Evolutionary conservation across 2,888 invertebrate species (phyloP).

Genomic region (Eubasilissa splendida): DNA sequence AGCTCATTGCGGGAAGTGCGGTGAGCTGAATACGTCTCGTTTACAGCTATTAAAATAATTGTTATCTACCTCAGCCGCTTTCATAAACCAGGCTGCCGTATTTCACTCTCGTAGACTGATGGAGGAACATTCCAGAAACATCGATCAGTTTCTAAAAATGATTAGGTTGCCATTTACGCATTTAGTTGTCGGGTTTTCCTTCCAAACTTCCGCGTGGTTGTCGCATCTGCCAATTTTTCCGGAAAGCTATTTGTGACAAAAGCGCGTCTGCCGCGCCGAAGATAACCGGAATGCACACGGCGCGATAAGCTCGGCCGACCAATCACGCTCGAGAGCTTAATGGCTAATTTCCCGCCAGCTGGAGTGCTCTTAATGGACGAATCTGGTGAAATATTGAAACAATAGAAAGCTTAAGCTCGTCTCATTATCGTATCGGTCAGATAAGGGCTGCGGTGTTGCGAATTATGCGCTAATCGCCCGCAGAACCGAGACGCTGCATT

Average conservation of each 20-base stretch:
- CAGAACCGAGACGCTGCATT: no score
- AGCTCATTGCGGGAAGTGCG: no score
- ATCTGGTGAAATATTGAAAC: conserved; percentile 47
- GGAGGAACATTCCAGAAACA: no score
- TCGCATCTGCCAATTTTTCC: not conserved
- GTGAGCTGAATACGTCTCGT: no score
- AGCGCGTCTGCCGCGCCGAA: not conserved
- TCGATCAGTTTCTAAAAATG: no score
- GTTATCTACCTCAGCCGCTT: no score
- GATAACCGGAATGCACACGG: conserved; percentile 19
- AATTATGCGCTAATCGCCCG: no score
- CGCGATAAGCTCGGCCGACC: conserved; percentile 22
- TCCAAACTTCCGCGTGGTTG: not conserved
- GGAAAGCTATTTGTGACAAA: conserved; percentile 29
- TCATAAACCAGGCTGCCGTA: no score
- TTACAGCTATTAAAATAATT: no score
- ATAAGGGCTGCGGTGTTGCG: not conserved
- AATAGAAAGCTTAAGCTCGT: conserved; percentile 27
- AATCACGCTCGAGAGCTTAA: conserved; percentile 39
- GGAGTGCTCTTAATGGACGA: conserved; percentile 49
- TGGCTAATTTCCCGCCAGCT: conserved; percentile 15
- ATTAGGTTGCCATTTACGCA: no score
- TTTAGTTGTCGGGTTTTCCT: not conserved
- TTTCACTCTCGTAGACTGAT: no score
- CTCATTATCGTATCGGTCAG: not conserved